A percentile compares a stretch with the other conserved stretches of the same genome.
Conservation (phyloP, 2,888 invertebrate species). For the Napeogenes inachia region DNA sequence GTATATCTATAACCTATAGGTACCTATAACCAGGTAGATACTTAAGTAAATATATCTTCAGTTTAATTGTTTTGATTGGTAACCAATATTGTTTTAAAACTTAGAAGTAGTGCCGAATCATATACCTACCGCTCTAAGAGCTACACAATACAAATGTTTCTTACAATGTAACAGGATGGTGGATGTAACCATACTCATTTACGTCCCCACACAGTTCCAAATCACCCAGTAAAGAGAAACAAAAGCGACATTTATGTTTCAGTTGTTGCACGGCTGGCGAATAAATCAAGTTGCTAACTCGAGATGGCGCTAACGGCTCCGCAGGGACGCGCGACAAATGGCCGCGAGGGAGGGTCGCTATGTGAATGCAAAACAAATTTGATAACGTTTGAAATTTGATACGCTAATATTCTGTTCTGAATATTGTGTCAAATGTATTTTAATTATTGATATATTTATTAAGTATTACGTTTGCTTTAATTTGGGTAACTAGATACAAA, state of each 20-base stretch:
- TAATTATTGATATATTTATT: background rate
- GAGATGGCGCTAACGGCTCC: slow-evolving; percentile 60
- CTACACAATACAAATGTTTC: background rate
- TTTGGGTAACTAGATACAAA: too few species aligned
- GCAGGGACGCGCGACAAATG: slow-evolving; percentile 65
- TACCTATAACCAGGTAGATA: too few species aligned
- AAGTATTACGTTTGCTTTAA: too few species aligned
- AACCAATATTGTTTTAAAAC: too few species aligned
- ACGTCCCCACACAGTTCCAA: slow-evolving; percentile 21
- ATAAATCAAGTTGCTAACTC: slow-evolving; percentile 64
- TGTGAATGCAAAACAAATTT: slow-evolving; percentile 55
- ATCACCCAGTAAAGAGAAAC: slow-evolving; percentile 66
- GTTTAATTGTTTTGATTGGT: too few species aligned
- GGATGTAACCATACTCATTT: slow-evolving; percentile 5
- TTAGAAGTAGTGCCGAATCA: too few species aligned
- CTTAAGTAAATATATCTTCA: too few species aligned
- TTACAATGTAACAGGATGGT: background rate
- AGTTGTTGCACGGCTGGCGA: slow-evolving; percentile 56
- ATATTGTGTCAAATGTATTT: slow-evolving; percentile 39
- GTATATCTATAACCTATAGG: too few species aligned
- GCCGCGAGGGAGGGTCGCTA: slow-evolving; percentile 54
- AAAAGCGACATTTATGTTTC: slow-evolving; percentile 75
- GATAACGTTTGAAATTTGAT: slow-evolving; percentile 60
- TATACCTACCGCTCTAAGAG: too few species aligned
- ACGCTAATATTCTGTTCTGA: slow-evolving; percentile 28